Base-by-base conservation (phyloP, 92 coral and sea anemone species). In the Zoanthus sansibaricus region DNA sequence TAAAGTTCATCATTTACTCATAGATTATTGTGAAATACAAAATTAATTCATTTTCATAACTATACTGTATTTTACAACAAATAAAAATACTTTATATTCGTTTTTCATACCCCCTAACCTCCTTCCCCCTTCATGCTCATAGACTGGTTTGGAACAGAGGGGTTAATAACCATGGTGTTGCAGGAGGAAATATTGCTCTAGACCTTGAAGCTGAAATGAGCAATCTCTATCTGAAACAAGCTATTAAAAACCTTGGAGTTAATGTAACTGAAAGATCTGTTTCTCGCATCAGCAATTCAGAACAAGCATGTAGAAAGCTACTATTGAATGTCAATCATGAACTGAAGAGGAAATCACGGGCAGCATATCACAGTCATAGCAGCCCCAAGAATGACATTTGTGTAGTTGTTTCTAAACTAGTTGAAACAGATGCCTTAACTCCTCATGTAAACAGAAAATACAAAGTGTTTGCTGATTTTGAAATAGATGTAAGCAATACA, bases 121-220 rank as follows among this genome's bases (percentile, higher is more conserved):
- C 42, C 42, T 37, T 37, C 42, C 42, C 25, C 25, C 25, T 25
- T 25, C 25, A 88, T 14, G 88, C 82, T 13, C 72, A 88, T 21
- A 47, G 78, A 32, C 12, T 71, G 17, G 54, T 15, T 30, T 88
- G 88, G 91, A 88, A 88, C 86, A 72, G 88, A 6, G 71, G 58
- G 31, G 88, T 86, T 8, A 89, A 89, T 33, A 84, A 52, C 45
- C 54, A 72, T 31, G 16, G 13, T 14, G 16, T 7, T 68, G 31
- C 70, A 48, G 93, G 93, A 18, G 62, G 78, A 7, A 90, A 90
- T 45, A 77, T 90, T 9, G 72, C 82, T 3, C 42, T 90, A 8
- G 90, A 90, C 52, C 79, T 90, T 11, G 93, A 88, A 4, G 76
- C 79, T 55, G 93, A 90, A 44, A 90, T 86, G 67, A 64, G 86